These are phyloP conservation scores for Acanthurus tractus DNA, from an alignment of 2,797 vertebrate genomes.

Conservation along the genomic window DNA sequence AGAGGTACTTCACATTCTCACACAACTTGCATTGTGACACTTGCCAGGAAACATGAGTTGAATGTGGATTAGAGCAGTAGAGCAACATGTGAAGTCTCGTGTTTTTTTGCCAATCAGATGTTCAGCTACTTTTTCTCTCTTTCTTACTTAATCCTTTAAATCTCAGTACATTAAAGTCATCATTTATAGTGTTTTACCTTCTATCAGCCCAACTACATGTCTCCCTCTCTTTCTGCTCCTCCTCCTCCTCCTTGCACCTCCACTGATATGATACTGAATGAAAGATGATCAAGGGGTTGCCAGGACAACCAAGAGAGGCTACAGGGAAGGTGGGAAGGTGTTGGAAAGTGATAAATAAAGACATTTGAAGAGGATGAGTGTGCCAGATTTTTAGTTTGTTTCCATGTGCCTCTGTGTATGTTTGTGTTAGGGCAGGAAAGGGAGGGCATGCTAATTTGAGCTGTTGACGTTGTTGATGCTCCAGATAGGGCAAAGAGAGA, in stretches of 20 bases:
- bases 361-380: slow-evolving; percentile 26
- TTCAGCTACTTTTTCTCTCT: not conserved
- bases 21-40: slow-evolving; percentile 23
- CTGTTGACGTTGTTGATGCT: slow-evolving; percentile 42
- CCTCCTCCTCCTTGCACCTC: slow-evolving; percentile 21
- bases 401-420: slow-evolving; percentile 35
- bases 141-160: not conserved
- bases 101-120: slow-evolving; percentile 5
- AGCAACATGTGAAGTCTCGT: no score
- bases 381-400: slow-evolving; percentile 30
- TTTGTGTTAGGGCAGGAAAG: slow-evolving; percentile 46
- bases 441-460: slow-evolving; percentile 31
- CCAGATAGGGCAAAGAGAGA: slow-evolving; percentile 37
- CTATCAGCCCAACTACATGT: not conserved
- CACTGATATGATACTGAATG: slow-evolving; percentile 43
- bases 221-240: not conserved
- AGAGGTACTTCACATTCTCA: slow-evolving; percentile 11
- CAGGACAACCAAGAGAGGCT: slow-evolving; percentile 61
- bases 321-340: slow-evolving; percentile 21
- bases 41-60: slow-evolving; percentile 8
- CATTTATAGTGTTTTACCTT: not conserved
- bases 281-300: slow-evolving; percentile 59
- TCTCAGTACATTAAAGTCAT: not conserved
- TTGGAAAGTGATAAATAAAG: slow-evolving; percentile 19
- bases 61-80: slow-evolving; percentile 4